Evolutionary conservation across 2,797 vertebrate genomes (phyloP).

Genomic region (Myotis vivesi): DNA sequence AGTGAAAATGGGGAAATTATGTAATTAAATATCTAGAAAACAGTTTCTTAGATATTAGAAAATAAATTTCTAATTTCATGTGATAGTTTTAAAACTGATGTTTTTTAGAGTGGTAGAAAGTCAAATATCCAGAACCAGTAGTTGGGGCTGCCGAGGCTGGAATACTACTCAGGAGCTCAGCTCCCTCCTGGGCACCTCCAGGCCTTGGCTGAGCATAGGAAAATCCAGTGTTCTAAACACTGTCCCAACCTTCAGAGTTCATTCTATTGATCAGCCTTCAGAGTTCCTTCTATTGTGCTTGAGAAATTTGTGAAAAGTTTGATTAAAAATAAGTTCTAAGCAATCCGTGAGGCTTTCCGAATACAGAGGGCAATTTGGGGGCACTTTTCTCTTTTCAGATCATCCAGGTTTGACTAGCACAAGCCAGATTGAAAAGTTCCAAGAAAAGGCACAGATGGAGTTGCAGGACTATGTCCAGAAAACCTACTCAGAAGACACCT

Average conservation of each 20-base stretch:
- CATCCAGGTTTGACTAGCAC: conserved; percentile 95
- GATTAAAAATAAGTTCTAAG: conserved; percentile 1
- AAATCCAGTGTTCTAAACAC: neutral
- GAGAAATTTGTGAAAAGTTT: neutral
- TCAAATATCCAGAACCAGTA: neutral
- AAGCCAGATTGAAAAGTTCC: conserved; percentile 97
- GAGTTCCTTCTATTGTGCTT: neutral
- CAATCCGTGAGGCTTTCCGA: conserved; percentile 7
- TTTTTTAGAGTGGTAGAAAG: neutral
- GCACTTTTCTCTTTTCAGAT: conserved; percentile 87
- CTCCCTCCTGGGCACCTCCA: neutral
- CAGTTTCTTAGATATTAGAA: neutral
- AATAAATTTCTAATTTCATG: neutral
- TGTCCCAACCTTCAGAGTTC: neutral
- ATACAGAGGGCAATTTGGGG: conserved; percentile 68
- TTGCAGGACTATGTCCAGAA: conserved; percentile 99
- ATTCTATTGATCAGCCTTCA: neutral
- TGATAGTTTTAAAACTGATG: neutral
- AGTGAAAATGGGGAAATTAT: neutral
- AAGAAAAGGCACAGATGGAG: conserved; percentile 99
- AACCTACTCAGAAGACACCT: conserved; percentile 96
- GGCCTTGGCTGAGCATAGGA: neutral
- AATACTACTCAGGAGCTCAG: neutral
- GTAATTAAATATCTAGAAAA: neutral
- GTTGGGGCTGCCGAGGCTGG: neutral